These are phyloP conservation scores for Dreissena polymorpha DNA, from an alignment of 1,140 invertebrate genomes.

Conservation along the genomic window DNA sequence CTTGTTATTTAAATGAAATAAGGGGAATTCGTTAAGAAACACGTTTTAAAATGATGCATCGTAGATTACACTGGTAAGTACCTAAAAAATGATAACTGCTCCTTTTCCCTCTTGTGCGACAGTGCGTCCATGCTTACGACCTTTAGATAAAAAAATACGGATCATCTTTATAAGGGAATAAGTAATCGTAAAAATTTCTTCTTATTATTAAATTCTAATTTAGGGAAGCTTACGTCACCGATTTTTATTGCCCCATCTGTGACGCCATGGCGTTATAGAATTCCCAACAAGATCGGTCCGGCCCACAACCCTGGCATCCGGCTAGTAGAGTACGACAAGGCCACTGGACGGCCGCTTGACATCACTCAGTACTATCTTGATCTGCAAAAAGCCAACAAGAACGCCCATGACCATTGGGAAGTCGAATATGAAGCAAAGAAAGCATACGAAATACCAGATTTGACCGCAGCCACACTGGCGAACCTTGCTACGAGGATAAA, in stretches of 20 bases:
- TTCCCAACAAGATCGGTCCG: constrained; percentile 49
- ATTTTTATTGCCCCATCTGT: constrained; percentile 70
- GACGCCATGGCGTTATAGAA: constrained; percentile 69
- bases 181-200: not conserved
- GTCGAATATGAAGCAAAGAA: constrained; percentile 84
- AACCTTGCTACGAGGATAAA: constrained; percentile 17
- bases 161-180: not conserved
- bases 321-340: constrained; percentile 93
- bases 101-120: not conserved
- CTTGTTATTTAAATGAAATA: no score
- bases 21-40: no score
- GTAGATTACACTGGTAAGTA: no score
- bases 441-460: constrained; percentile 47
- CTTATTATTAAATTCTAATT: no score
- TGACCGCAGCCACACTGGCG: not conserved
- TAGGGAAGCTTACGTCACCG: constrained; percentile 48
- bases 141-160: not conserved
- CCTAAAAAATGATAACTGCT: not conserved
- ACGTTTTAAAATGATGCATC: no score
- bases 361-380: constrained; percentile 95
- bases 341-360: constrained; percentile 90
- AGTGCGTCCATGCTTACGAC: not conserved
- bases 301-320: constrained; percentile 90
- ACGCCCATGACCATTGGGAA: constrained; percentile 86
- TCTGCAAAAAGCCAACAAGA: constrained; percentile 87